Percentiles rank a stretch among this genome's conserved stretches.
phyloP scores from a whole-genome alignment of 2,797 vertebrate genomes.

The Malacoraja senta region DNA sequence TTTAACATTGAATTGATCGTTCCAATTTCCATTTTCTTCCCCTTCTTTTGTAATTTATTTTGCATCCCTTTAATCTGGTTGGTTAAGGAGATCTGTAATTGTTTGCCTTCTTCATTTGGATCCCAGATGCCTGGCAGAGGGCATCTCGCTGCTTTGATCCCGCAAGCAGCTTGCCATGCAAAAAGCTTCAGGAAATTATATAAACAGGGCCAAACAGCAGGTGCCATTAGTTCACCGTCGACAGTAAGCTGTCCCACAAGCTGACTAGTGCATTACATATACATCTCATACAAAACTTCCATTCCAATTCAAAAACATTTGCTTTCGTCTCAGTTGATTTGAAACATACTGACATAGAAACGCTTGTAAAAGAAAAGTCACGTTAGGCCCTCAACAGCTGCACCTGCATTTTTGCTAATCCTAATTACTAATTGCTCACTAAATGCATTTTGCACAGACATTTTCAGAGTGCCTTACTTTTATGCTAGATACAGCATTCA shows the following conservation, averaged over 20 bases:
- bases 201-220: neutral
- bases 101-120: neutral
- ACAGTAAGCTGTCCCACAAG: neutral
- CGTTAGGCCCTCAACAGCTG: neutral
- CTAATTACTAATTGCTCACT: constrained; percentile 29
- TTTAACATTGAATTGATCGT: neutral
- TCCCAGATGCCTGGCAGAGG: neutral
- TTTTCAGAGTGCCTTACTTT: constrained; percentile 14
- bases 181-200: neutral
- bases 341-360: neutral
- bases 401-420: constrained; percentile 24
- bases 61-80: neutral
- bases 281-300: too few species aligned
- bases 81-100: neutral
- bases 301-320: constrained; percentile 2
- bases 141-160: neutral
- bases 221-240: neutral
- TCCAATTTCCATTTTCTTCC: neutral
- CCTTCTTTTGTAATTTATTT: neutral
- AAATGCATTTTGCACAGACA: constrained; percentile 5
- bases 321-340: neutral
- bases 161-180: neutral
- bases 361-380: neutral
- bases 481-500: constrained; percentile 22
- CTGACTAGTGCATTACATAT: neutral